Evolutionary conservation across 1,140 invertebrate species (phyloP).

Genomic region (Sycobia sp.): DNA sequence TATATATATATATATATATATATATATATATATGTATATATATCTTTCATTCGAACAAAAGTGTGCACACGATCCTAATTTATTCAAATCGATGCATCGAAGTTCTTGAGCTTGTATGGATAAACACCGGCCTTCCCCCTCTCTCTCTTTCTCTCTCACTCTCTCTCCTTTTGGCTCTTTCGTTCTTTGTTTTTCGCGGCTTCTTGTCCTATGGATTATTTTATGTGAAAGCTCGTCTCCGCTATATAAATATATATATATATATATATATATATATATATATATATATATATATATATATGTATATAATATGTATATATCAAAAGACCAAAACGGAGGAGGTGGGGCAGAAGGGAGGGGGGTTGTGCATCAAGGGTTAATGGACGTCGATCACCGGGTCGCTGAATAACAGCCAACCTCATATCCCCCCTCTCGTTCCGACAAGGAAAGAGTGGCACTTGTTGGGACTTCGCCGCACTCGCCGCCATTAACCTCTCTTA

Average conservation of each 20-base stretch:
- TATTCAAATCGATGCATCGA: conserved; percentile 25
- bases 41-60: not conserved
- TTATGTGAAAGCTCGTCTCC: too few relatives aligned
- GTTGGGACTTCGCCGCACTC: conserved; percentile 14
- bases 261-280: too few relatives aligned
- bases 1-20: not conserved
- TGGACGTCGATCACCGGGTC: conserved; percentile 23
- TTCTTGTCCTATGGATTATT: not conserved
- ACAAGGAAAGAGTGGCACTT: conserved; percentile 15
- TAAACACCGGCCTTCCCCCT: not conserved
- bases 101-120: not conserved
- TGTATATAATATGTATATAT: too few relatives aligned
- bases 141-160: not conserved
- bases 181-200: not conserved
- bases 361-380: conserved; percentile 9
- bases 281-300: too few relatives aligned
- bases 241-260: too few relatives aligned
- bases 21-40: not conserved
- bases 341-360: not conserved
- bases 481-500: conserved; percentile 24
- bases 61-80: not conserved
- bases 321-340: not conserved
- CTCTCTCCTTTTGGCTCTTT: not conserved
- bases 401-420: conserved; percentile 17
- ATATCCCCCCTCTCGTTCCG: too few relatives aligned